Evolutionary conservation across 2,888 invertebrate genomes (phyloP).

Genomic region (Tyria jacobaeae): DNA sequence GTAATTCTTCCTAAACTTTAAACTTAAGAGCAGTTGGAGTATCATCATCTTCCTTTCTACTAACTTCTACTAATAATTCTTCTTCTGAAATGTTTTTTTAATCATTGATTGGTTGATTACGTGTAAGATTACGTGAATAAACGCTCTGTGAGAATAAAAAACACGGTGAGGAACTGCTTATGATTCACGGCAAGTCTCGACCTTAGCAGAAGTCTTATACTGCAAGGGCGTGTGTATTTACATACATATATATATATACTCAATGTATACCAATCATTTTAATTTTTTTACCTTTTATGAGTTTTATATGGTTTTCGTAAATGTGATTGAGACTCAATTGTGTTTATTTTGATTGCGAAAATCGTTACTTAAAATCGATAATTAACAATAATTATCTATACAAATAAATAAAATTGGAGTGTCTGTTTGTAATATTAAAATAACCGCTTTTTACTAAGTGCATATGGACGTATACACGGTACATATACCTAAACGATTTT

Average conservation of each 20-base stretch:
- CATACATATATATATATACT: conserved; percentile 10
- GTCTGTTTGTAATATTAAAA: too few species aligned
- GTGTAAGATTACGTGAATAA: conserved; percentile 32
- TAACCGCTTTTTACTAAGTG: too few species aligned
- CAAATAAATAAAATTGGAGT: too few species aligned
- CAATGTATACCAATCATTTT: conserved; percentile 16
- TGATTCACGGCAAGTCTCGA: conserved; percentile 40
- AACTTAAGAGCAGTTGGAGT: too few species aligned
- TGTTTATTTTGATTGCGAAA: too few species aligned
- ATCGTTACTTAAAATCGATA: too few species aligned
- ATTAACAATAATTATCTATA: too few species aligned
- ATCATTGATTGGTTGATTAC: conserved; percentile 21
- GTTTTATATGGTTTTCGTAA: conserved; percentile 1
- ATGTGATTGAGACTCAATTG: neutral
- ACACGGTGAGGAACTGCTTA: conserved; percentile 34
- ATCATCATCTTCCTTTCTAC: neutral
- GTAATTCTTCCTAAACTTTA: too few species aligned
- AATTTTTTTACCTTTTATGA: conserved; percentile 22
- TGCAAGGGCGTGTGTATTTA: conserved; percentile 40
- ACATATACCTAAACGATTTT: too few species aligned
- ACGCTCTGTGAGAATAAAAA: conserved; percentile 34
- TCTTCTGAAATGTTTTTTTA: neutral
- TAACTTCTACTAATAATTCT: neutral
- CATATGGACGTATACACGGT: too few species aligned
- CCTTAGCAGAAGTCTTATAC: conserved; percentile 43